phyloP scores from a whole-genome alignment of 2,113 vertebrate species.

The Micromys minutus region DNA sequence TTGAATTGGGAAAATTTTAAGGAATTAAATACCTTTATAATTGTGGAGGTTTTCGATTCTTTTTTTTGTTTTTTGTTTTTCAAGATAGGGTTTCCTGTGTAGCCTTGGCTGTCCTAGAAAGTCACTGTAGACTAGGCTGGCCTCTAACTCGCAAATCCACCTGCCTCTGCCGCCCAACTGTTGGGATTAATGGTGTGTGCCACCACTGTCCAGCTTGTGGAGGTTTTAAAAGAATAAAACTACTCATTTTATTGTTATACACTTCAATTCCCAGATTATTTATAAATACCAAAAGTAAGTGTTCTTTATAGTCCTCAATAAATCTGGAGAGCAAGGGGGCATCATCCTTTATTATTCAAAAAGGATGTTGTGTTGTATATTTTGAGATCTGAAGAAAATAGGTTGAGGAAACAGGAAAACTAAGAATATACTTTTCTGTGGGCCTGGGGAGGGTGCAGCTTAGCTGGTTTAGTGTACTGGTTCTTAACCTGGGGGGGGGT shows the following conservation, averaged over 20 bases:
- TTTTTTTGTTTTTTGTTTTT: too few relatives aligned
- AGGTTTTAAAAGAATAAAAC: slow-evolving; percentile 10
- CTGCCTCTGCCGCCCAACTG: too few relatives aligned
- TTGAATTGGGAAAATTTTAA: slow-evolving; percentile 8
- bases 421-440: not conserved
- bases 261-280: not conserved
- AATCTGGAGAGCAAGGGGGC: not conserved
- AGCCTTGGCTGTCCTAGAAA: too few relatives aligned
- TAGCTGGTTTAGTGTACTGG: not conserved
- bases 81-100: too few relatives aligned
- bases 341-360: too few relatives aligned
- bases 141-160: too few relatives aligned
- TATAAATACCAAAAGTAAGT: not conserved
- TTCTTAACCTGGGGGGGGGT: too few relatives aligned
- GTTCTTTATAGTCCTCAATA: not conserved
- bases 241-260: not conserved
- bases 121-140: too few relatives aligned
- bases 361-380: slow-evolving; percentile 15
- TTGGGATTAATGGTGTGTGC: too few relatives aligned
- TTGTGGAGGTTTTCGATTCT: not conserved
- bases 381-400: not conserved
- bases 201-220: too few relatives aligned
- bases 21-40: not conserved
- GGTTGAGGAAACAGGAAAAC: not conserved
- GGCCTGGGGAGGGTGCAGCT: not conserved